Evolutionary conservation across 2,113 vertebrate genomes (phyloP).

Genomic region (Pseudonaja textilis): DNA sequence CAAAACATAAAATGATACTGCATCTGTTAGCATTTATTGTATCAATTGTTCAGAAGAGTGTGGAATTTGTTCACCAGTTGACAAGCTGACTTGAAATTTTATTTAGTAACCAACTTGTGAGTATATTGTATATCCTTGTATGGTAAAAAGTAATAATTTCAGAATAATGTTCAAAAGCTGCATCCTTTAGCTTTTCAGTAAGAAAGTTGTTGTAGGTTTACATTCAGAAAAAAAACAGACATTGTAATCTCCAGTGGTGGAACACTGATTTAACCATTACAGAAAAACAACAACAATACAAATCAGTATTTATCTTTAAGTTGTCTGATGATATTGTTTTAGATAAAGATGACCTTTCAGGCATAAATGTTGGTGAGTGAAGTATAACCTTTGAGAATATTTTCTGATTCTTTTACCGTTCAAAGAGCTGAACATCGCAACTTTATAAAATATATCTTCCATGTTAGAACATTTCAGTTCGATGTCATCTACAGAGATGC

Average conservation of each 20-base stretch:
- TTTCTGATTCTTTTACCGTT: background rate
- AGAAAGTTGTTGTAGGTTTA: background rate
- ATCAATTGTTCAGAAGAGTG: background rate
- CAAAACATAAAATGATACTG: slow-evolving; percentile 13
- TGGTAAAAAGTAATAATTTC: fast-evolving
- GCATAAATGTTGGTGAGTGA: background rate
- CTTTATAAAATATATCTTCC: background rate
- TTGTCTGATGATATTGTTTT: background rate
- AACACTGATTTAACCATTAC: background rate
- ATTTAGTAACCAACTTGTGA: slow-evolving; percentile 12
- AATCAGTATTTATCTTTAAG: background rate
- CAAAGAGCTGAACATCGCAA: background rate
- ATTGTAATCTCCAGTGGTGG: background rate
- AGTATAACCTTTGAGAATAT: background rate
- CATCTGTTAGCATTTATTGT: background rate
- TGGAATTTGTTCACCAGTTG: fast-evolving
- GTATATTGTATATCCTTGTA: fast-evolving
- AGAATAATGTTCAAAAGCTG: background rate
- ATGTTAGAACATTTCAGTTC: background rate
- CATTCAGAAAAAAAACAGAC: background rate
- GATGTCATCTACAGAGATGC: background rate
- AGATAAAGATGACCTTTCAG: background rate
- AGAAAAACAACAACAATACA: background rate
- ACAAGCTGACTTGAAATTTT: background rate
- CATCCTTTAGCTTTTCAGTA: background rate